These are phyloP conservation scores for Scaptodrosophila latifasciaeformis DNA, from an alignment of 2,888 invertebrate genomes.

Conservation along the genomic window DNA sequence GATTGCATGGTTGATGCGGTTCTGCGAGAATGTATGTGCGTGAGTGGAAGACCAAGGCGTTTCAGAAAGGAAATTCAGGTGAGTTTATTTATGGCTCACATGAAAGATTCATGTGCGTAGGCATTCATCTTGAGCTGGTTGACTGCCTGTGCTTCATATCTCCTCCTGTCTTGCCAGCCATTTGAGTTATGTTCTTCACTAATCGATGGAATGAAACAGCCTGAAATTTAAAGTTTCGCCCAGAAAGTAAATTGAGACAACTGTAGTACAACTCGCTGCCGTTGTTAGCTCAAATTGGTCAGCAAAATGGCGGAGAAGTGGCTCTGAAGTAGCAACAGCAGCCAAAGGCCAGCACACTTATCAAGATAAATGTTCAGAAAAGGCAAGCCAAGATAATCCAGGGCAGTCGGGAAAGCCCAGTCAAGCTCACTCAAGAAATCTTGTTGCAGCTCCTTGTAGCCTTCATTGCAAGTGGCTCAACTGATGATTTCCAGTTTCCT, in stretches of 20 bases:
- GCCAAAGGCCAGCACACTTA: conserved; percentile 16
- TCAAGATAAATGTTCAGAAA: conserved; percentile 38
- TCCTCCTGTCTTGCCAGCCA: conserved; percentile 8
- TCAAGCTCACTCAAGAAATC: background rate
- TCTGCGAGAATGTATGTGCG: conserved; percentile 8
- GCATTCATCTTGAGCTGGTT: conserved; percentile 41
- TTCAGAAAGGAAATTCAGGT: no score
- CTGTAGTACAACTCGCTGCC: conserved; percentile 17
- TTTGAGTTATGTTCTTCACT: conserved; percentile 42
- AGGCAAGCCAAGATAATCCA: conserved; percentile 7
- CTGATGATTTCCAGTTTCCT: background rate
- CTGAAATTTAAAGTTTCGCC: no score
- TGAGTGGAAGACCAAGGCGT: conserved; percentile 15
- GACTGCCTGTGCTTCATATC: no score
- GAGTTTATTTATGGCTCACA: conserved; percentile 51
- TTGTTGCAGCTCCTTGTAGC: conserved; percentile 3
- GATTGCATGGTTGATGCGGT: conserved; percentile 24
- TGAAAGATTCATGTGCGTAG: conserved; percentile 15
- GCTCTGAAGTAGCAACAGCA: background rate
- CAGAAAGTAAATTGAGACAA: no score
- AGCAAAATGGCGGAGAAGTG: conserved; percentile 35
- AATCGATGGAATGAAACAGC: no score
- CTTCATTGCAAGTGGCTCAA: conserved; percentile 11
- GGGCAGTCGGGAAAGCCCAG: background rate
- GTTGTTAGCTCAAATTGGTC: conserved; percentile 39